Conservation (phyloP, 2,888 invertebrate genomes). For the Orthosia incerta region DNA sequence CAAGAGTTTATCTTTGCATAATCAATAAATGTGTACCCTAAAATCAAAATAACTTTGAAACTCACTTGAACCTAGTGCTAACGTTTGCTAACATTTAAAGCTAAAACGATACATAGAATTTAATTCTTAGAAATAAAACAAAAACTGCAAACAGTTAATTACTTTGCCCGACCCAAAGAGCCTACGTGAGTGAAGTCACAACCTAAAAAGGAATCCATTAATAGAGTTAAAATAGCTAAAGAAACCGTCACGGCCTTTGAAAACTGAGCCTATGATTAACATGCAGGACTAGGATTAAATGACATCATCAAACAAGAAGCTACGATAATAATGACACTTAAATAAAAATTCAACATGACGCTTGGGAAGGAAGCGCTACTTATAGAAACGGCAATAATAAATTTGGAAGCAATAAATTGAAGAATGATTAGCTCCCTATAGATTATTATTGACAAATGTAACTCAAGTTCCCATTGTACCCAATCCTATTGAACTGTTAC, state of each 20-base stretch:
- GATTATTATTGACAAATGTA: conserved; percentile 66
- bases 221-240: conserved; percentile 43
- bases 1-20: background rate
- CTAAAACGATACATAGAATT: background rate
- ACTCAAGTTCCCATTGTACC: conserved; percentile 52
- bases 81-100: background rate
- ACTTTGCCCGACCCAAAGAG: conserved; percentile 13
- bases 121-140: background rate
- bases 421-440: conserved; percentile 68
- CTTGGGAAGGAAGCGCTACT: conserved; percentile 65
- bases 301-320: conserved; percentile 62
- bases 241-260: conserved; percentile 48
- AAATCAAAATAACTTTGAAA: background rate
- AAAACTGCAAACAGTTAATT: conserved; percentile 10
- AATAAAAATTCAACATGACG: conserved; percentile 63
- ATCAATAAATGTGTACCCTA: background rate
- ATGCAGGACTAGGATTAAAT: conserved; percentile 58
- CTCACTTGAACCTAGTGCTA: background rate
- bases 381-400: conserved; percentile 56
- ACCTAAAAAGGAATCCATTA: conserved; percentile 50
- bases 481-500: conserved; percentile 52
- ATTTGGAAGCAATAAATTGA: conserved; percentile 67
- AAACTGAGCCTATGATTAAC: conserved; percentile 61
- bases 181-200: conserved; percentile 45
- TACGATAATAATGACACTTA: conserved; percentile 40